Evolutionary conservation across 2,113 vertebrate species (phyloP).

Genomic region (Mastomys natalensis): DNA sequence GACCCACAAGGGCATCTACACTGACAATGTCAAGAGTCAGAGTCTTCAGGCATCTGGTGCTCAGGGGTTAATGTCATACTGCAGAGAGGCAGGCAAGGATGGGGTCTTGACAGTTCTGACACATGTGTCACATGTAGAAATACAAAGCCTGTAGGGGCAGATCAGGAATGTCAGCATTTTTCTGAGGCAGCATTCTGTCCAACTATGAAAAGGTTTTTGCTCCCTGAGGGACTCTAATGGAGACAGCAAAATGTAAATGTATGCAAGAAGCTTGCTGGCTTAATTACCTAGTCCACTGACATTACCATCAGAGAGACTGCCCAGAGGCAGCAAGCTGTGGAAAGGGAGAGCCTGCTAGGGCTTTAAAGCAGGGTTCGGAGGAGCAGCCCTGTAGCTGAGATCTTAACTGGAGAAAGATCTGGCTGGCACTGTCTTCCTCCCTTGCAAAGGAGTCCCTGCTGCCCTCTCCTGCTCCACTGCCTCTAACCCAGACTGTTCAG

Average conservation of each 20-base stretch:
- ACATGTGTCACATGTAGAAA: neutral
- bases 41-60: neutral
- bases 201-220: neutral
- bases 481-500: neutral
- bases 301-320: slow-evolving; percentile 3
- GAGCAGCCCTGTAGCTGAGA: neutral
- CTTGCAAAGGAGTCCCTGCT: too few relatives aligned
- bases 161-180: slow-evolving; percentile 24
- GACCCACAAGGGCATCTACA: neutral
- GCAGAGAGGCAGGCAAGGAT: neutral
- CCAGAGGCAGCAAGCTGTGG: neutral
- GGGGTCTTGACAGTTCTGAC: neutral
- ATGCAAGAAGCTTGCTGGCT: slow-evolving; percentile 61
- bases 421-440: neutral
- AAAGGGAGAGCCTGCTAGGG: neutral
- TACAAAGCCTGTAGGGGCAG: neutral
- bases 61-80: neutral
- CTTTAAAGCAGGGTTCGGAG: neutral
- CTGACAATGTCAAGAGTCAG: neutral
- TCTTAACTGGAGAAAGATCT: neutral
- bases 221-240: slow-evolving; percentile 39
- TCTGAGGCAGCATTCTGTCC: slow-evolving; percentile 30
- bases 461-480: neutral
- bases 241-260: slow-evolving; percentile 67
- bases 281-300: slow-evolving; percentile 71